phyloP scores from a whole-genome alignment of 2,888 invertebrate species.

The Hartigia nigra region DNA sequence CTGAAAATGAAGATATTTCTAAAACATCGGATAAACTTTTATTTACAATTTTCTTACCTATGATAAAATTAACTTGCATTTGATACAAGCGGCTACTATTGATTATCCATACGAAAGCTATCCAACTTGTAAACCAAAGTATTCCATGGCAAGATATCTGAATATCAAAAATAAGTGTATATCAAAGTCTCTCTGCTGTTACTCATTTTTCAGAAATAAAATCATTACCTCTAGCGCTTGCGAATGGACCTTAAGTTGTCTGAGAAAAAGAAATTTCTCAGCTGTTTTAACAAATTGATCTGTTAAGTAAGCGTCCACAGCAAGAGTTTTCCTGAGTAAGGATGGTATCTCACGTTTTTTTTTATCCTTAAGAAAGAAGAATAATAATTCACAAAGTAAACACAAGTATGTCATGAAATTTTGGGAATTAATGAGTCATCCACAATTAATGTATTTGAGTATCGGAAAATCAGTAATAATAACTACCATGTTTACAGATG shows the following conservation, averaged over 20 bases:
- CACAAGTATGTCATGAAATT: background rate
- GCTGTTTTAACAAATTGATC: constrained; percentile 56
- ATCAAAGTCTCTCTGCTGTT: background rate
- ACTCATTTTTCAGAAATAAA: background rate
- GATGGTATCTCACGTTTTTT: constrained; percentile 55
- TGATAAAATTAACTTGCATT: constrained; percentile 86
- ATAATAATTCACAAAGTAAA: background rate
- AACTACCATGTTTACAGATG: background rate
- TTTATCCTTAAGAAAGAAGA: background rate
- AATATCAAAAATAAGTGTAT: constrained; percentile 37
- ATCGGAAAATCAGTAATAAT: background rate
- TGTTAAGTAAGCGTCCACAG: constrained; percentile 60
- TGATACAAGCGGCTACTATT: constrained; percentile 77
- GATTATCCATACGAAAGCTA: constrained; percentile 82
- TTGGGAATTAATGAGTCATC: background rate
- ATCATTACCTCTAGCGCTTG: constrained; percentile 67
- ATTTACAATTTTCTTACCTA: constrained; percentile 72
- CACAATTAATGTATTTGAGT: background rate
- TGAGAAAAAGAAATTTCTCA: constrained; percentile 54
- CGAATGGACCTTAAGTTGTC: constrained; percentile 65
- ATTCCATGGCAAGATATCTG: constrained; percentile 90
- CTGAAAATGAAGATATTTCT: constrained; percentile 67
- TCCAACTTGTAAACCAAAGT: constrained; percentile 83
- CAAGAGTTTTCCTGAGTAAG: constrained; percentile 52
- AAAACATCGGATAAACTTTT: constrained; percentile 10